Percentiles rank a stretch among this genome's conserved stretches.
Evolutionary conservation across 2,888 invertebrate genomes (phyloP).

Genomic region (Alcis repandata): DNA sequence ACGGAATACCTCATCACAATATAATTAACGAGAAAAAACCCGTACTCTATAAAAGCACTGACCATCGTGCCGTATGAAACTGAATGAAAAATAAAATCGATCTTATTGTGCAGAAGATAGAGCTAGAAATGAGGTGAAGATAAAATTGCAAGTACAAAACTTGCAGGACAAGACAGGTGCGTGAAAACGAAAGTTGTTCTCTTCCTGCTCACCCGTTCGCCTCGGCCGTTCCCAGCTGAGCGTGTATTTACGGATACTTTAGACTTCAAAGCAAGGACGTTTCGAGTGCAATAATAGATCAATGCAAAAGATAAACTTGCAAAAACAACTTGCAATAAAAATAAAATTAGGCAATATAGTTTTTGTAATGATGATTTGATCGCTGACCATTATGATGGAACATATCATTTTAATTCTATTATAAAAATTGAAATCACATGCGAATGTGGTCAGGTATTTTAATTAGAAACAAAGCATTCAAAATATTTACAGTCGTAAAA

Average conservation of each 20-base stretch:
- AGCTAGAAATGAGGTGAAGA: constrained; percentile 55
- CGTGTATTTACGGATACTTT: constrained; percentile 57
- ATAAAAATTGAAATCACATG: constrained; percentile 9
- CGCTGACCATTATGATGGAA: constrained; percentile 15
- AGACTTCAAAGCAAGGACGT: constrained; percentile 61
- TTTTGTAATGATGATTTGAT: constrained; percentile 35
- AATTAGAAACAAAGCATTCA: constrained; percentile 10
- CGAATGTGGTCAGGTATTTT: not conserved
- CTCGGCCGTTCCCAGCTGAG: constrained; percentile 67
- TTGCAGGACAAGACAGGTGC: constrained; percentile 82
- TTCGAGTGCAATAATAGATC: constrained; percentile 46
- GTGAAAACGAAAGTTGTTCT: constrained; percentile 86
- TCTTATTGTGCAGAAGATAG: constrained; percentile 38
- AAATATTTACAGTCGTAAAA: constrained; percentile 23
- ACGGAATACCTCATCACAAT: constrained; percentile 44
- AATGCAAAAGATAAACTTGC: constrained; percentile 43
- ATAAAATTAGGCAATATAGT: constrained; percentile 29
- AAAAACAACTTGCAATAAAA: constrained; percentile 39
- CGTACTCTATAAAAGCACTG: constrained; percentile 47
- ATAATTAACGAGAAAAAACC: constrained; percentile 48
- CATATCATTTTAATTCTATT: constrained; percentile 23
- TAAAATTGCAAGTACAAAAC: constrained; percentile 64
- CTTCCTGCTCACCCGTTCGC: constrained; percentile 83
- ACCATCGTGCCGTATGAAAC: constrained; percentile 27
- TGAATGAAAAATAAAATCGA: constrained; percentile 19